These are phyloP conservation scores for Montipora cactus DNA, from an alignment of 64 coral and sea anemone genomes.

Conservation along the genomic window DNA sequence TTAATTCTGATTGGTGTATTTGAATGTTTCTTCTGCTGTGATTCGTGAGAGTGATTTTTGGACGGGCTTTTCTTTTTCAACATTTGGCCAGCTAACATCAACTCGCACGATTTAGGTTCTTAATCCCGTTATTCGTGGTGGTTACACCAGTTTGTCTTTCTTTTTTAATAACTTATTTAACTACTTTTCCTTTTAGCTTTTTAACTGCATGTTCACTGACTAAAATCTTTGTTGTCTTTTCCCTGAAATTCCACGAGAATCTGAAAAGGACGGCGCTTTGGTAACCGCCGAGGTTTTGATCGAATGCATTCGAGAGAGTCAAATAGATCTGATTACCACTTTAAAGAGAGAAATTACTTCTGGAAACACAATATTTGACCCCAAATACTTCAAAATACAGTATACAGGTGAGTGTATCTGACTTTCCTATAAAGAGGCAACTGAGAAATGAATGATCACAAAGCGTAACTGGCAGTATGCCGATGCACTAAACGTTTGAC, in stretches of 20 bases:
- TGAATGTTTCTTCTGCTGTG: too few relatives aligned
- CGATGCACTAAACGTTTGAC: too few relatives aligned
- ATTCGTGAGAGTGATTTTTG: too few relatives aligned
- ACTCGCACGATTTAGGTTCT: too few relatives aligned
- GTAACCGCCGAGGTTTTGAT: conserved; percentile 72
- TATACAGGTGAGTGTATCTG: conserved; percentile 67
- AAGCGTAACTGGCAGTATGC: too few relatives aligned
- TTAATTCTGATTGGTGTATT: too few relatives aligned
- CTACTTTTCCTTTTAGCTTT: neutral
- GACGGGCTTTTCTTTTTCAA: too few relatives aligned
- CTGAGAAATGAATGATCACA: too few relatives aligned
- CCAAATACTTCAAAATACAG: conserved; percentile 61
- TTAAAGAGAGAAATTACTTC: conserved; percentile 39
- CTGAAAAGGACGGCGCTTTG: neutral
- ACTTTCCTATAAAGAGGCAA: neutral
- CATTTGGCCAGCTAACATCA: too few relatives aligned
- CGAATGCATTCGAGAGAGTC: conserved; percentile 72
- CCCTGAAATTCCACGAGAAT: conserved; percentile 12
- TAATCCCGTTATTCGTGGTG: too few relatives aligned
- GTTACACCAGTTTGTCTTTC: neutral
- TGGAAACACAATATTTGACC: conserved; percentile 64
- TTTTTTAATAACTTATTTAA: neutral
- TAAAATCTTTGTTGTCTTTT: neutral
- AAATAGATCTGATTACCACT: conserved; percentile 54
- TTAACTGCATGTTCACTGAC: neutral